phyloP scores from a whole-genome alignment of 2,113 vertebrate species.

The Oenanthe oenanthe region DNA sequence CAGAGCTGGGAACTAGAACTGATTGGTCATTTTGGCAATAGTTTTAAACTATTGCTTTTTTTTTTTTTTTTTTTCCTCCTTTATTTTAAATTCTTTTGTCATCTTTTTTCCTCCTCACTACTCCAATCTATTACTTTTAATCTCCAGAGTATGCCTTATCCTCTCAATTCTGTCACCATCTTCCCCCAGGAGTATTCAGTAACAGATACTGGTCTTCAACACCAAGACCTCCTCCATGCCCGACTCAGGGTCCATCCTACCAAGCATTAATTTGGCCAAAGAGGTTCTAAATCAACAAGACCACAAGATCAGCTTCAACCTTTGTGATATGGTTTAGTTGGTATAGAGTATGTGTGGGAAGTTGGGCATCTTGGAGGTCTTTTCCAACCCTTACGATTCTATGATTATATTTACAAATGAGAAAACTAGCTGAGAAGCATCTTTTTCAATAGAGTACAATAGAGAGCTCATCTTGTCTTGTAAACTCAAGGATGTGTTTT shows the following conservation, averaged over 20 bases:
- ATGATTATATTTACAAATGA: not conserved
- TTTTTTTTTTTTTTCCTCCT: no score
- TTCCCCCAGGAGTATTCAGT: not conserved
- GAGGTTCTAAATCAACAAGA: not conserved
- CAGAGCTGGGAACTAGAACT: not conserved
- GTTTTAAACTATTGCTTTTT: not conserved
- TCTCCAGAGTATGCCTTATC: not conserved
- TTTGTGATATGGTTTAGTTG: not conserved
- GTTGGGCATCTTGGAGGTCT: not conserved
- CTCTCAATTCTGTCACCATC: not conserved
- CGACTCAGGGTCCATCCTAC: not conserved
- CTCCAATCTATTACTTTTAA: not conserved
- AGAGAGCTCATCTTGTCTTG: not conserved
- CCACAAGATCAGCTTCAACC: not conserved
- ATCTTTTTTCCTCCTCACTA: not conserved
- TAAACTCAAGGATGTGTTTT: not conserved
- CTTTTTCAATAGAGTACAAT: not conserved
- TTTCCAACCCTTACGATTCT: not conserved
- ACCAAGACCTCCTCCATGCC: not conserved
- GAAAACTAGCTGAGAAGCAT: not conserved
- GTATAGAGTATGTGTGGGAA: not conserved
- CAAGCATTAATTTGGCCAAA: not conserved
- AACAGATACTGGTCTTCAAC: not conserved
- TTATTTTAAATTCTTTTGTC: not conserved
- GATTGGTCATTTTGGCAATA: slow-evolving; percentile 6